These are phyloP conservation scores for Drosophila carrolli DNA, from an alignment of 1,140 invertebrate genomes.

Conservation along the genomic window DNA sequence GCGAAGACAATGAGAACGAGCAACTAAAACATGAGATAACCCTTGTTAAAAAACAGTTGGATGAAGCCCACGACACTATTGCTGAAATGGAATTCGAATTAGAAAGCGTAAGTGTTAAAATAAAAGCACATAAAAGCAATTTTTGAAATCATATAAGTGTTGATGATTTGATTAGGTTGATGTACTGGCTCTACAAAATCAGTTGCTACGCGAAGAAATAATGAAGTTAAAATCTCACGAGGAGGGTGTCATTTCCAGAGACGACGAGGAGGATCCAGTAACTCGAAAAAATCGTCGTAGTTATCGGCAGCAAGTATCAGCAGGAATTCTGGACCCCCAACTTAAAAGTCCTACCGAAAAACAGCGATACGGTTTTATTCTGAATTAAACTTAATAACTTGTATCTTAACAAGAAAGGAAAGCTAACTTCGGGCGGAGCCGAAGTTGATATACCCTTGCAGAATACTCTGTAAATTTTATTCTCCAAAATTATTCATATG, in stretches of 20 bases:
- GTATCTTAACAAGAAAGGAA: too few species aligned
- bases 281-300: not conserved
- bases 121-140: too few species aligned
- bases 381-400: too few species aligned
- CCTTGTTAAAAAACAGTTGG: not conserved
- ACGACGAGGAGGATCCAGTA: not conserved
- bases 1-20: not conserved
- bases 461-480: too few species aligned
- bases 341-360: not conserved
- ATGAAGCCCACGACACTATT: not conserved
- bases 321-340: not conserved
- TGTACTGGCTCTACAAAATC: conserved; percentile 1
- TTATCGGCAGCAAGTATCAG: conserved; percentile 2
- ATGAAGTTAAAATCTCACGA: not conserved
- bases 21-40: not conserved
- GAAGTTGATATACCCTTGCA: too few species aligned
- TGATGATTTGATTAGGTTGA: not conserved
- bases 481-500: too few species aligned
- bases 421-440: too few species aligned
- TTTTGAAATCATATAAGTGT: too few species aligned
- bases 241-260: not conserved
- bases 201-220: conserved; percentile 7
- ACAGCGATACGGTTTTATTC: not conserved
- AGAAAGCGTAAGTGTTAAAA: not conserved
- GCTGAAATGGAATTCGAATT: conserved; percentile 6